Evolutionary conservation across 2,113 vertebrate species (phyloP).

Genomic region (Typhlomys cinereus): DNA sequence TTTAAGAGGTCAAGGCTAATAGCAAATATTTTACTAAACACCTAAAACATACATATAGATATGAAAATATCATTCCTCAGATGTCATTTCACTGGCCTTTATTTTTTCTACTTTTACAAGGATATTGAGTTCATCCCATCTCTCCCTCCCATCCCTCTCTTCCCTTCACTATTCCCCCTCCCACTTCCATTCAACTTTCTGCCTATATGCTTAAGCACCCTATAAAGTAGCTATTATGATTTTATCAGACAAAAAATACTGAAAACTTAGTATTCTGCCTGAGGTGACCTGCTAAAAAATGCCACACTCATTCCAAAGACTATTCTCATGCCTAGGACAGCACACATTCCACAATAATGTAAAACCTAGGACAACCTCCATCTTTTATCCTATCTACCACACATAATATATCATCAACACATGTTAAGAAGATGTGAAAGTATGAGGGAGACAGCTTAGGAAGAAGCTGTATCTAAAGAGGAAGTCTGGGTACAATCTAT

Average conservation of each 20-base stretch:
- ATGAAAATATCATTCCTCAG: neutral
- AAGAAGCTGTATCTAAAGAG: neutral
- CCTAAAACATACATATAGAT: neutral
- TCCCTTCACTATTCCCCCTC: too few relatives aligned
- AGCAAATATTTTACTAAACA: neutral
- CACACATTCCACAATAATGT: neutral
- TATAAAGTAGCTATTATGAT: neutral
- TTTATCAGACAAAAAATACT: neutral
- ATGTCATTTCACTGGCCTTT: neutral
- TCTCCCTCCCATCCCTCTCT: too few relatives aligned
- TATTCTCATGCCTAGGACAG: neutral
- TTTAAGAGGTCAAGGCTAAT: conserved; percentile 21
- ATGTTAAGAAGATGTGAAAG: too few relatives aligned
- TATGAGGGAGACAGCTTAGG: too few relatives aligned
- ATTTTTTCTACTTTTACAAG: too few relatives aligned
- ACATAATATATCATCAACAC: neutral
- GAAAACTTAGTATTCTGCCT: neutral
- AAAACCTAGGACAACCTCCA: neutral
- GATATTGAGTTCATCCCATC: too few relatives aligned
- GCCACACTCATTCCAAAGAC: neutral
- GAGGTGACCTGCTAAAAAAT: neutral
- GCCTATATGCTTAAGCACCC: neutral
- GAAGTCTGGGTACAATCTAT: neutral
- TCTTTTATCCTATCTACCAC: neutral
- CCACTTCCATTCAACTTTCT: too few relatives aligned